A percentile compares a stretch with the other conserved stretches of the same genome.
Evolutionary conservation across 2,888 invertebrate species (phyloP).

Genomic region (Dimorphilus gyrociliatus): DNA sequence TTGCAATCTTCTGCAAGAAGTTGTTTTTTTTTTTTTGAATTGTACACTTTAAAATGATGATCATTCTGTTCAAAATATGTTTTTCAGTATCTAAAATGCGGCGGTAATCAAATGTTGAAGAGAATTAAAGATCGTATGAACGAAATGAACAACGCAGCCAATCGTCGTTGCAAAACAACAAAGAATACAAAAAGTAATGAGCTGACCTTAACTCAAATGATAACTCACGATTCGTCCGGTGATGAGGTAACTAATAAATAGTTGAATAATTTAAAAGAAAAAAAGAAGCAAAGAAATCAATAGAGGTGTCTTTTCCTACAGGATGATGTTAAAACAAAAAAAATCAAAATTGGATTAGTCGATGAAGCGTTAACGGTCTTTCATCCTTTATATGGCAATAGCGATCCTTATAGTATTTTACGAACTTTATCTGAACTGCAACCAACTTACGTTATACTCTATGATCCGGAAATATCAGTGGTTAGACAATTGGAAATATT

Average conservation of each 20-base stretch:
- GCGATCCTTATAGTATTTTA: constrained; percentile 48
- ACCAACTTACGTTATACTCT: constrained; percentile 72
- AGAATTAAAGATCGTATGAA: too few relatives aligned
- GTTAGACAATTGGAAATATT: constrained; percentile 76
- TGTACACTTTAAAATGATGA: too few relatives aligned
- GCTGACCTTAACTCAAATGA: constrained; percentile 24
- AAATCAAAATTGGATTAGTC: neutral
- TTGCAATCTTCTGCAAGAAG: constrained; percentile 52
- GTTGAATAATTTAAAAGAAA: too few relatives aligned
- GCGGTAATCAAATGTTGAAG: too few relatives aligned
- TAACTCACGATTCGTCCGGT: constrained; percentile 8
- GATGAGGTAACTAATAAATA: constrained; percentile 5
- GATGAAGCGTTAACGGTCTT: constrained; percentile 19
- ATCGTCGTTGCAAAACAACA: too few relatives aligned
- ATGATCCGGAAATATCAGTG: constrained; percentile 69
- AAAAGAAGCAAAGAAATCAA: constrained; percentile 1
- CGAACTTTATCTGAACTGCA: constrained; percentile 47
- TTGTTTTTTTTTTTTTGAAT: constrained; percentile 8
- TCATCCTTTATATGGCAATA: constrained; percentile 31
- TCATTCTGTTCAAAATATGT: too few relatives aligned
- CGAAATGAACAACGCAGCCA: constrained; percentile 3
- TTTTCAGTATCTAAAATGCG: too few relatives aligned
- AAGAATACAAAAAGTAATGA: too few relatives aligned
- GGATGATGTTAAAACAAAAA: constrained; percentile 7
- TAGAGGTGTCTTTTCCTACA: constrained; percentile 17